phyloP scores from a whole-genome alignment of 2,113 vertebrate genomes.

The Ceyx melanurus region DNA sequence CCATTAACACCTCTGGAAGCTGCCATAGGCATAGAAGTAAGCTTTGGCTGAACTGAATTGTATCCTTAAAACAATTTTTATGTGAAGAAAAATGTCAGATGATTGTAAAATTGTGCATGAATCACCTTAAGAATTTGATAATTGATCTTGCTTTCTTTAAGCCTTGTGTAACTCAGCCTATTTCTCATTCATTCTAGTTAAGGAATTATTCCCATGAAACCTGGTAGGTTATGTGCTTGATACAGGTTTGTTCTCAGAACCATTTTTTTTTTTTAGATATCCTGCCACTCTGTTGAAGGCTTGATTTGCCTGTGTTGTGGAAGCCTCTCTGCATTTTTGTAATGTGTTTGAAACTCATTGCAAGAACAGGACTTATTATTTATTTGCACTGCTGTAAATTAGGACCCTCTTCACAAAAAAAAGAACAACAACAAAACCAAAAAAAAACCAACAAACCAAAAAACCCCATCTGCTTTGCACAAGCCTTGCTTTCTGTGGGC shows the following conservation, averaged over 20 bases:
- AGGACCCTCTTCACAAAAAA: not conserved
- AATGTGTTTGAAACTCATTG: constrained; percentile 20
- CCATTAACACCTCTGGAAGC: constrained; percentile 65
- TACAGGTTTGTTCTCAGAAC: constrained; percentile 59
- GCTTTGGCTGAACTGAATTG: constrained; percentile 48
- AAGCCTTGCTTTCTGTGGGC: constrained; percentile 12
- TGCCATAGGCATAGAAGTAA: constrained; percentile 30
- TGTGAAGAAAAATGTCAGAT: constrained; percentile 47
- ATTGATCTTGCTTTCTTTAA: constrained; percentile 30
- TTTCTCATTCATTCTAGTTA: constrained; percentile 70
- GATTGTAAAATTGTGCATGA: constrained; percentile 63
- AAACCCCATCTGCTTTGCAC: not conserved
- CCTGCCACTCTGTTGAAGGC: constrained; percentile 33
- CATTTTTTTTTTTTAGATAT: not conserved
- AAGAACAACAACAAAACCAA: not conserved
- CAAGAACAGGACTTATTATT: constrained; percentile 21
- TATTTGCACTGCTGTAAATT: constrained; percentile 14
- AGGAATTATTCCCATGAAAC: constrained; percentile 63
- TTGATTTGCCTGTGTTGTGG: constrained; percentile 46
- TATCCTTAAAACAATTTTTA: constrained; percentile 59
- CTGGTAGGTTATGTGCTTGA: constrained; percentile 56
- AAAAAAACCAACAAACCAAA: not conserved
- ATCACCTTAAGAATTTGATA: constrained; percentile 55
- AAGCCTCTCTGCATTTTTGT: constrained; percentile 31
- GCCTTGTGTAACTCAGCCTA: constrained; percentile 46